Base-by-base conservation (phyloP, 2,797 vertebrate genomes). In the Alosa sapidissima region DNA sequence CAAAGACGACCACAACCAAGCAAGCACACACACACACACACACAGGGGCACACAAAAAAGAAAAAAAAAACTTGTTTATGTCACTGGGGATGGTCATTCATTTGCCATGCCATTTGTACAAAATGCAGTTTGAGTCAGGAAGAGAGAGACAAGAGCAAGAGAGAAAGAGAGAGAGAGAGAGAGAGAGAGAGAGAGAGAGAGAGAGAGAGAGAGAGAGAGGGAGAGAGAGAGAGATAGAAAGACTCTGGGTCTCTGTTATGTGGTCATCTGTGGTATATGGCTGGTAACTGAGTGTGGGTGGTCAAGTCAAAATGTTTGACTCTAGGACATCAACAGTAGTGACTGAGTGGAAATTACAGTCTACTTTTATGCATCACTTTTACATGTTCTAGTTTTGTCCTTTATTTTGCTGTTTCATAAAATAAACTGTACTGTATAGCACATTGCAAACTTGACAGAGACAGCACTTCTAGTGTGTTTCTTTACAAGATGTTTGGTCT, bases 31-130 rank as follows among this genome's bases (percentile, higher is more conserved):
- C 68, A 83, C 41, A 86, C 86, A 47, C 51, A 83, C 54, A 55
- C 90, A 88, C 92, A 90, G 1, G 28, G 28, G 28, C 91, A 36
- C 36, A 60, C 21, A 1, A 14, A 33, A 47, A 54, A 75, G 9
- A 6, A 47, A 47, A n/a, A n/a, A n/a, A 24, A 72, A 62, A 82
- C 58, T 72, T 85, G 83, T 86, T 48, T 45, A 85, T 48, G 68
- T 36, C 68, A 41, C 36, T 45, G 36, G 68, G 33, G 68, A 41
- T 75, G 68, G 68, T 45, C 68, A 75, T 75, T 75, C 68, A 41
- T 8, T 75, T 65, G 87, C 89, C 86, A 89, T 16, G 85, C 91
- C 88, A 91, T 92, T 91, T 93, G 88, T 89, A 88, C 84, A 90
- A 88, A 93, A 85, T 87, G 83, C 87, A 90, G 91, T 89, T 90